Conservation (phyloP, 2,113 vertebrate genomes). For the Phylloscopus trochilus region DNA sequence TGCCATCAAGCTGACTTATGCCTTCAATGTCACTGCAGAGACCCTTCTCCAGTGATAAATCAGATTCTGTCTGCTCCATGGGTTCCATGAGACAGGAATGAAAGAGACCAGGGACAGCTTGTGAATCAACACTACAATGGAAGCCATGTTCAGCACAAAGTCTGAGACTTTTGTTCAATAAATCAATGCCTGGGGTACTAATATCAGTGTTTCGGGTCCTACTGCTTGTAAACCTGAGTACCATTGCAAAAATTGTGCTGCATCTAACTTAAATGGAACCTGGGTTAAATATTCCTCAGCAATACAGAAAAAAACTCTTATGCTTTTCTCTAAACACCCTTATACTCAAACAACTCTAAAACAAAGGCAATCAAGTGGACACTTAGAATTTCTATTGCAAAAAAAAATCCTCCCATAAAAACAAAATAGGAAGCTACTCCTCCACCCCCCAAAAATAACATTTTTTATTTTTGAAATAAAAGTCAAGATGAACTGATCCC, state of each 20-base stretch:
- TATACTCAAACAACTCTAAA: not conserved
- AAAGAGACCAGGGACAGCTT: conserved; percentile 1
- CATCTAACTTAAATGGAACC: not conserved
- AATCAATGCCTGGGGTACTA: not conserved
- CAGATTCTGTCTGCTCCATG: conserved; percentile 30
- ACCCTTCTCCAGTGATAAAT: conserved; percentile 24
- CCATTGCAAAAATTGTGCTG: not conserved
- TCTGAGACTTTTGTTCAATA: not conserved
- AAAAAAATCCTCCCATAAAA: not conserved
- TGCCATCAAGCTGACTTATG: conserved; percentile 89
- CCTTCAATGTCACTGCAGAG: conserved; percentile 68
- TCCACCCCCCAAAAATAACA: not conserved
- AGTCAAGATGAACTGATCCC: not conserved
- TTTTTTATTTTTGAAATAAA: not conserved
- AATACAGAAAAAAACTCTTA: not conserved
- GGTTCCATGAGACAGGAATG: conserved; percentile 34
- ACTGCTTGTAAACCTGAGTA: not conserved
- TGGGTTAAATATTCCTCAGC: not conserved
- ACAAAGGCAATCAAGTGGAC: not conserved
- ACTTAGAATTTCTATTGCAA: not conserved
- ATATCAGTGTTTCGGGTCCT: not conserved
- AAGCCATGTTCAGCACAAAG: not conserved
- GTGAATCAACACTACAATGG: not conserved
- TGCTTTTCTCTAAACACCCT: not conserved
- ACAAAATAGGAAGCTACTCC: not conserved